Evolutionary conservation across 2,113 vertebrate species (phyloP), one percentile per base, ranked within the genome.

Genomic region (Hemicordylus capensis): DNA sequence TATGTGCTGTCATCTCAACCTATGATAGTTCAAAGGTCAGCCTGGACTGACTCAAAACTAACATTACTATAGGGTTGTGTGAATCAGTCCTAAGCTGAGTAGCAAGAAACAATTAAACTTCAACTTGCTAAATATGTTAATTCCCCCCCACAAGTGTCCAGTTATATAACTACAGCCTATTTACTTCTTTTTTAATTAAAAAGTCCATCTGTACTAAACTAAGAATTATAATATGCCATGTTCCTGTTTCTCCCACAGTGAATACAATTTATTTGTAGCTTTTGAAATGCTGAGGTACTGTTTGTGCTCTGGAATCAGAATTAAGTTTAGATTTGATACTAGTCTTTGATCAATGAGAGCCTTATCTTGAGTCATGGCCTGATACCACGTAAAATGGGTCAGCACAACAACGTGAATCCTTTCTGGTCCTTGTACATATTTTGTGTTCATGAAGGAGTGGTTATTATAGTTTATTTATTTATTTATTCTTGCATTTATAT

Each of bases 391-490:
- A 39, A 46, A 31, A 74, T 34, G 56, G 54, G 24, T 84, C n/a
- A 42, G 73, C 34, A 83, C 34, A 56, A 0, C 42, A 12, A 24
- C 0, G 1, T 61, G 39, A 46, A 2, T n/a, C 22, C 10, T 22
- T 80, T 6, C 63, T 8, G 70, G 66, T 4, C 58, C 26, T 15
- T 0, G 51, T 80, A 4, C 4, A 61, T 37, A 22, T 28, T 73
- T 54, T 4, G 3, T 6, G 39, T 72, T 0, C 4, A 20, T 39
- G 67, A n/a, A 48, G 48, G 61, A 15, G 17, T 1, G 59, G 44
- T 11, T 0, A 0, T 79, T 42, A 3, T 3, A 31, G 59, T 1
- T 22, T 48, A 4, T 39, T 64, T 79, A 42, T 10, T 54, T 12
- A 54, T 54, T 6, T 54, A 54, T 54, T 3, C 17, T 10, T 15